These are phyloP conservation scores for Felis catus DNA, from an alignment of 2,113 vertebrate species.

Conservation along the genomic window DNA sequence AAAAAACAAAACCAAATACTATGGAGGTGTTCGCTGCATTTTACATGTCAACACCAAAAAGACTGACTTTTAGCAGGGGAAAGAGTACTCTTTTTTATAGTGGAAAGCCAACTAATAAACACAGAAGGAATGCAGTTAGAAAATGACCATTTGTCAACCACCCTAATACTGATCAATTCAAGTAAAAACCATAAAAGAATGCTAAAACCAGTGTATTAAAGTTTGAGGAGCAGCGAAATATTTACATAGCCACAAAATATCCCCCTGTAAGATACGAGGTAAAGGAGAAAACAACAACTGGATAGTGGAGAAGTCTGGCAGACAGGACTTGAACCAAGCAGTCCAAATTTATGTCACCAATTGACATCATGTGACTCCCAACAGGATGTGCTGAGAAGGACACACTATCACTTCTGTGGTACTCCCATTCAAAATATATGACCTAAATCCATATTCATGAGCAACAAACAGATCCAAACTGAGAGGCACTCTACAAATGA, in stretches of 20 bases:
- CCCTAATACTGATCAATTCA: background rate
- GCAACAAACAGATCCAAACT: background rate
- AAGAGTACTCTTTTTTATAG: background rate
- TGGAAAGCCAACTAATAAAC: background rate
- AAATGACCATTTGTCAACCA: background rate
- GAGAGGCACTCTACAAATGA: background rate
- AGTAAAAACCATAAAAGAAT: background rate
- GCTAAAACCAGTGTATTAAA: background rate
- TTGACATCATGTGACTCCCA: background rate
- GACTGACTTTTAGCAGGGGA: background rate
- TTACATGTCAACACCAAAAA: background rate
- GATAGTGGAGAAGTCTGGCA: background rate
- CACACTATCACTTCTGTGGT: background rate
- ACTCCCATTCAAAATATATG: background rate
- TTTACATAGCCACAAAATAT: background rate
- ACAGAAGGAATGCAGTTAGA: background rate
- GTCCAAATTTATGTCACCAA: background rate
- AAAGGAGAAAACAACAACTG: background rate
- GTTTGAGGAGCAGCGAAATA: background rate
- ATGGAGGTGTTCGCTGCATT: background rate
- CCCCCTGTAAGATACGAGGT: background rate
- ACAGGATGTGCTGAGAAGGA: background rate
- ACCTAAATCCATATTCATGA: too few species aligned
- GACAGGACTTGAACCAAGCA: background rate
- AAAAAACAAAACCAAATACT: background rate